These are phyloP conservation scores for Lontra canadensis DNA, from an alignment of 2,113 vertebrate species.

Conservation along the genomic window DNA sequence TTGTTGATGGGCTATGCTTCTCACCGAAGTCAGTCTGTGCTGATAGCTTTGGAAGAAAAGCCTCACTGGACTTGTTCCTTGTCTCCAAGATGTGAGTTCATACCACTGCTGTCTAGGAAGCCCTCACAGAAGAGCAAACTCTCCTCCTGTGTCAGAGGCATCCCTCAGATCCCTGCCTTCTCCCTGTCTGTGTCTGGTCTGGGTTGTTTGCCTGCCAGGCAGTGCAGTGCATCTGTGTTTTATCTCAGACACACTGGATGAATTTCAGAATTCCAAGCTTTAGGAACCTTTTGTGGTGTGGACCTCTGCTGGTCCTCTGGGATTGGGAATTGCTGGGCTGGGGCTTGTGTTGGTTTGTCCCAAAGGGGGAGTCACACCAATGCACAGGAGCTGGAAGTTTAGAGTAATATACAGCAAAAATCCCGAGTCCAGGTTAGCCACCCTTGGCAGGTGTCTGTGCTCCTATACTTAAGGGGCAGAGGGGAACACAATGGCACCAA, in stretches of 20 bases:
- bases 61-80: background rate
- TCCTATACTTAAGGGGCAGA: background rate
- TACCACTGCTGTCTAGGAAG: background rate
- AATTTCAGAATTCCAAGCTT: background rate
- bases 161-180: background rate
- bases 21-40: background rate
- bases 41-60: background rate
- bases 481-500: background rate
- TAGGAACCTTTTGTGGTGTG: background rate
- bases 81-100: background rate
- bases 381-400: background rate
- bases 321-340: background rate
- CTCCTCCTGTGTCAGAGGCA: background rate
- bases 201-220: background rate
- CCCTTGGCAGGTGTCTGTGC: background rate
- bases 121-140: background rate
- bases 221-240: background rate
- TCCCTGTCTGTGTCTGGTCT: background rate
- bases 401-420: background rate
- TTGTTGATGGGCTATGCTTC: background rate
- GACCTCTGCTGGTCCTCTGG: background rate
- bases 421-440: background rate
- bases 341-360: background rate
- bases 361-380: background rate
- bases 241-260: background rate